A percentile compares a stretch with the other conserved stretches of the same genome.
Evolutionary conservation across 2,888 invertebrate genomes (phyloP).

Genomic region (Copidosoma aretas): DNA sequence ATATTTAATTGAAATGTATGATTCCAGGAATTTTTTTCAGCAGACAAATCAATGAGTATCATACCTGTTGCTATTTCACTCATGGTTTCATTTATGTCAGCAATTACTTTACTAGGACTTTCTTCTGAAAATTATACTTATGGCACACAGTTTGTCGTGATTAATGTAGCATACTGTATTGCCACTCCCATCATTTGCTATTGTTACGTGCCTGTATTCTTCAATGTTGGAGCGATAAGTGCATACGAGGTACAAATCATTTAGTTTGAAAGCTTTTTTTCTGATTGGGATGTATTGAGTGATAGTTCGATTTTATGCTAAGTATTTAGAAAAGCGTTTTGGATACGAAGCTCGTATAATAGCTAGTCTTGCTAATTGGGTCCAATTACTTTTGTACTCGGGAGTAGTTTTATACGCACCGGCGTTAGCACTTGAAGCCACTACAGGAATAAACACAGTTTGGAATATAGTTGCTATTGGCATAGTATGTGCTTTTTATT

Average conservation of each 20-base stretch:
- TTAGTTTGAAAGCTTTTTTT: background rate
- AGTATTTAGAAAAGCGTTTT: conserved; percentile 89
- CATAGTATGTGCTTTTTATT: conserved; percentile 84
- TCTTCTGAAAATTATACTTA: conserved; percentile 67
- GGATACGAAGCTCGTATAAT: conserved; percentile 76
- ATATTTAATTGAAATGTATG: too few species aligned
- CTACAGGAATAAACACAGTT: conserved; percentile 78
- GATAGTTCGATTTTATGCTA: conserved; percentile 38
- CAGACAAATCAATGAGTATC: conserved; percentile 65
- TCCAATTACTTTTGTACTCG: conserved; percentile 90
- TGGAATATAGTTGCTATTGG: conserved; percentile 78
- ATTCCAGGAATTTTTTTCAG: conserved; percentile 65
- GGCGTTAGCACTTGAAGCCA: conserved; percentile 85
- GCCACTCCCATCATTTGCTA: conserved; percentile 66
- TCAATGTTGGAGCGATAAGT: conserved; percentile 64
- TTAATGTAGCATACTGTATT: conserved; percentile 66
- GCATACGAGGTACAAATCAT: conserved; percentile 65
- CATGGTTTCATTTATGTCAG: conserved; percentile 70
- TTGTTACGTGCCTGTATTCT: conserved; percentile 66
- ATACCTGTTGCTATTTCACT: conserved; percentile 67
- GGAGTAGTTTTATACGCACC: conserved; percentile 94
- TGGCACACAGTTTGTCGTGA: conserved; percentile 66
- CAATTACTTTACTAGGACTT: conserved; percentile 68
- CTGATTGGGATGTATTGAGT: background rate
- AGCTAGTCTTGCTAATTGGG: conserved; percentile 83